A percentile compares a stretch with the other conserved stretches of the same genome.
phyloP scores from a whole-genome alignment of 2,113 vertebrate genomes.

The Microcebus lehilahytsara region DNA sequence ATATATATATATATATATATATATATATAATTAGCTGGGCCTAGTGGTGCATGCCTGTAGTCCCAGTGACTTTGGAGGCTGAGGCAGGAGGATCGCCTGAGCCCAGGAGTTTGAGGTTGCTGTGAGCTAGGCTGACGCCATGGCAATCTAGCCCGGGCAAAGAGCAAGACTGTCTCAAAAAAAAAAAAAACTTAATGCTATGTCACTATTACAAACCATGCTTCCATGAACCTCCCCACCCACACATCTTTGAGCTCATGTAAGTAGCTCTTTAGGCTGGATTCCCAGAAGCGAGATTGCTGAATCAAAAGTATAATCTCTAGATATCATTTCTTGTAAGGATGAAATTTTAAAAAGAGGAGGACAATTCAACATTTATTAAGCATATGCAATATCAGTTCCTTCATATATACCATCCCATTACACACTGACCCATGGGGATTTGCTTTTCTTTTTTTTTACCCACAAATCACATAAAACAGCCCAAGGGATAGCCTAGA shows the following conservation, averaged over 20 bases:
- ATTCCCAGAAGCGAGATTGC: background rate
- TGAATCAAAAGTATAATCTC: background rate
- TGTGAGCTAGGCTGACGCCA: no score
- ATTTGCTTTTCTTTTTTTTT: background rate
- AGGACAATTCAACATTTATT: background rate
- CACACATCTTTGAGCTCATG: background rate
- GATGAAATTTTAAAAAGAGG: background rate
- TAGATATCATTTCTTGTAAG: background rate
- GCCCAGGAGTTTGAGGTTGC: no score
- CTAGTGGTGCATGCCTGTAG: no score
- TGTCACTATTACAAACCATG: background rate
- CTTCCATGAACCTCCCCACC: background rate
- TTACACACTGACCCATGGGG: background rate
- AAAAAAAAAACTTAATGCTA: background rate
- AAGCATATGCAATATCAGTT: background rate
- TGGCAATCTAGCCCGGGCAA: no score
- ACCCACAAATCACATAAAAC: background rate
- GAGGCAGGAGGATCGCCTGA: no score
- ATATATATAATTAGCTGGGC: no score
- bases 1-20: no score
- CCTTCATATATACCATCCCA: background rate
- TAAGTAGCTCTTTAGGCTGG: background rate
- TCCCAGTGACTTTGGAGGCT: no score
- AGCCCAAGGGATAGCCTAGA: background rate
- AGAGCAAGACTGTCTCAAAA: no score